Evolutionary conservation across 2,113 vertebrate species (phyloP), one percentile per base, ranked within the genome.

Genomic region (Bos indicus): DNA sequence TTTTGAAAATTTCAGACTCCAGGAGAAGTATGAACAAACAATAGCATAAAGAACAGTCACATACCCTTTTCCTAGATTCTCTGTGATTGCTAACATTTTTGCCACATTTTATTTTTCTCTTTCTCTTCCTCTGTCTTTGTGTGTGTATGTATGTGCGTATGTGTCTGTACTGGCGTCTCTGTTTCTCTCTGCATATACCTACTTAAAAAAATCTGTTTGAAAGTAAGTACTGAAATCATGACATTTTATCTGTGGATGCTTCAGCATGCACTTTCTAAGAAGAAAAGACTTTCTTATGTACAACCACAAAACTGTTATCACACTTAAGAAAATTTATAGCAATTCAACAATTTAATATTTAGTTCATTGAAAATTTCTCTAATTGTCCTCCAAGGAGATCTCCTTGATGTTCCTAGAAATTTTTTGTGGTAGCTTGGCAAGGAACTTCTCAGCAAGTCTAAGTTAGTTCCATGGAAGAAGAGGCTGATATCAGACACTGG

Each of bases 191-290:
- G 21, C 13, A 62, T 28, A 87, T 5, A 59, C 5, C 57, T 3
- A 10, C 4, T 52, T 15, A 2, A 40, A 30, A 80, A 88, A 87
- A 52, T 9, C 17, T 81, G 17, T 30, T 91, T 96, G 59, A 86
- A 86, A 95, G 91, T 59, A 78, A 67, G 46, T 89, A 43, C 28
- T 77, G 87, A 91, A 7, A 59, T 89, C 2, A 54, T 85, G n/a
- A 43, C 33, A 51, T 91, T 97, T 95, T 52, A 51, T n/a, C 56
- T 84, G 36, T 95, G 82, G 23, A 17, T 30, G 52, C 23, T 78
- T 87, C 9, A 78, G 51, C 43, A 88, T 19, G 16, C 6, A 54
- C 2, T 17, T 64, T 77, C 21, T 85, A 54, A 71, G 36, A 88
- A 52, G 28, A 46, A 56, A 84, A 33, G 23, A 80, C 40, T 67